phyloP scores from a whole-genome alignment of 2,888 invertebrate genomes.

The Trisateles emortualis region DNA sequence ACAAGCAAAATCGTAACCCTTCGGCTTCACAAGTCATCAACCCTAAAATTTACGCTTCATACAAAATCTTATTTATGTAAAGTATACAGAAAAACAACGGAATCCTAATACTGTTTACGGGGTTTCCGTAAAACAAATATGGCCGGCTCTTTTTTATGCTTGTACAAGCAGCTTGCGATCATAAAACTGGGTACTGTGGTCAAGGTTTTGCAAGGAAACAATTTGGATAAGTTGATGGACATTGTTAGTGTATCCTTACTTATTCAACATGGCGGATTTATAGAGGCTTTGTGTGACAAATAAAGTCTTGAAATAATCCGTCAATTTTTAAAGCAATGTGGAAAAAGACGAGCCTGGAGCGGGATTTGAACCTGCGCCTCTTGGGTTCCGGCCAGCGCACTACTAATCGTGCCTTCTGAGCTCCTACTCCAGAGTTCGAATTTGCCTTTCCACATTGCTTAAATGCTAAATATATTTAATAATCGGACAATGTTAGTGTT shows the following conservation, averaged over 20 bases:
- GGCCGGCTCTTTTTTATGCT: constrained; percentile 12
- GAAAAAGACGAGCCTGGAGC: no score
- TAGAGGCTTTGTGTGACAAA: no score
- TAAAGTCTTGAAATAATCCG: no score
- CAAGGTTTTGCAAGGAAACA: not conserved
- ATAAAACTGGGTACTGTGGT: constrained; percentile 3
- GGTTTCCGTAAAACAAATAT: constrained; percentile 19
- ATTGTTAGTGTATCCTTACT: not conserved
- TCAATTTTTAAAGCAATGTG: no score
- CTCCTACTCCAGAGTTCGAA: no score
- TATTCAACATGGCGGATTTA: no score
- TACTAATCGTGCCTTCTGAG: no score
- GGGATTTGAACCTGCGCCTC: no score
- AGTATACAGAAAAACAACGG: constrained; percentile 3
- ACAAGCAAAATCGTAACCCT: constrained; percentile 4
- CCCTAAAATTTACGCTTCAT: constrained; percentile 2
- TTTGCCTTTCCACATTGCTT: no score
- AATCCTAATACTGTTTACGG: constrained; percentile 26
- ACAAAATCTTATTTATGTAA: constrained; percentile 11
- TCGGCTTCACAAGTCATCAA: constrained; percentile 1
- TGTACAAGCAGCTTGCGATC: constrained; percentile 12
- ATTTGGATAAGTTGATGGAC: constrained; percentile 1
- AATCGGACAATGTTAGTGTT: no score
- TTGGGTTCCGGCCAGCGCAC: no score
- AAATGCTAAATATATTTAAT: no score